A percentile compares a stretch with the other conserved stretches of the same genome.
Conservation (phyloP, 1,140 invertebrate species). For the Drosophila bocqueti region DNA sequence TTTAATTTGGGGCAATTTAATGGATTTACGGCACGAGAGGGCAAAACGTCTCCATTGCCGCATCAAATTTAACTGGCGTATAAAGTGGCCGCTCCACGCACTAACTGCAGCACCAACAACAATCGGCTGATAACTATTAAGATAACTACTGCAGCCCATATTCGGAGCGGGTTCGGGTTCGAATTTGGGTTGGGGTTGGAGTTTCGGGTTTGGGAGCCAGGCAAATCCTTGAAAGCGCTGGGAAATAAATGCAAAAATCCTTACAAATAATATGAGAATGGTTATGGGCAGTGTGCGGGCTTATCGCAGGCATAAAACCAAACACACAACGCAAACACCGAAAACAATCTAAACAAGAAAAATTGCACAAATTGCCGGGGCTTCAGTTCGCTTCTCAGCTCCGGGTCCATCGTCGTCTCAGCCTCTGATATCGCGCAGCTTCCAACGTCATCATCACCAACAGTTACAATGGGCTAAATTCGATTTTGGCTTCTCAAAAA, state of each 20-base stretch:
- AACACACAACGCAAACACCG: conserved; percentile 51
- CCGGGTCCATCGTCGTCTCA: conserved; percentile 48
- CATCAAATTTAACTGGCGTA: conserved; percentile 71
- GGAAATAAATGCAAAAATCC: conserved; percentile 82
- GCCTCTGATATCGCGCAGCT: conserved; percentile 47
- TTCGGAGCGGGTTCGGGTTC: conserved; percentile 39
- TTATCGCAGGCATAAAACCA: conserved; percentile 78
- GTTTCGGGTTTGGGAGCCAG: conserved; percentile 20
- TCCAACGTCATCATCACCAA: conserved; percentile 56
- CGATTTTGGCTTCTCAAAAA: neutral
- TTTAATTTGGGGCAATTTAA: conserved; percentile 58
- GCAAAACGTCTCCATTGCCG: conserved; percentile 69
- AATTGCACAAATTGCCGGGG: conserved; percentile 78
- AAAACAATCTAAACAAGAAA: conserved; percentile 83
- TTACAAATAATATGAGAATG: conserved; percentile 82
- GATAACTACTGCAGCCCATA: conserved; percentile 74
- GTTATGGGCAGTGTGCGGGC: conserved; percentile 75
- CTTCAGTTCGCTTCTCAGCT: conserved; percentile 59
- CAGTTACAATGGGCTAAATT: conserved; percentile 29
- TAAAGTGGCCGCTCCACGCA: conserved; percentile 63
- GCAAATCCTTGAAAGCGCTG: conserved; percentile 76
- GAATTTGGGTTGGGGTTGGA: neutral
- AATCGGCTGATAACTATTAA: conserved; percentile 79
- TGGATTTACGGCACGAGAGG: conserved; percentile 66
- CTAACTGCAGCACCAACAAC: conserved; percentile 49